These are phyloP conservation scores for Eupithecia exiguata DNA, from an alignment of 2,888 invertebrate genomes.

Conservation along the genomic window DNA sequence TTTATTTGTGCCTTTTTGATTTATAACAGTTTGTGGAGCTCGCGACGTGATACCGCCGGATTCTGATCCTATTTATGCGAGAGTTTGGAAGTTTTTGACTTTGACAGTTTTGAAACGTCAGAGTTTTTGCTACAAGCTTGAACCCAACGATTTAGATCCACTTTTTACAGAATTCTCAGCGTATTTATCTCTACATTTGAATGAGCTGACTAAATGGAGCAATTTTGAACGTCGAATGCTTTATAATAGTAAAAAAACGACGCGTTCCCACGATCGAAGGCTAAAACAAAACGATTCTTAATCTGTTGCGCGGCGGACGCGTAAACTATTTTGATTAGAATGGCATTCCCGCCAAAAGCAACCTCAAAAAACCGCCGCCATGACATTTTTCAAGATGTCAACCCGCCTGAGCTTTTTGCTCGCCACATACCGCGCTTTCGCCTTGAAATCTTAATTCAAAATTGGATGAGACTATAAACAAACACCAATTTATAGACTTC, in stretches of 20 bases:
- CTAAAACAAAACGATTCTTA: slow-evolving; percentile 59
- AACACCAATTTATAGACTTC: slow-evolving; percentile 68
- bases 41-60: slow-evolving; percentile 46
- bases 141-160: slow-evolving; percentile 19
- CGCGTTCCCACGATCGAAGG: slow-evolving; percentile 67
- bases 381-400: slow-evolving; percentile 81
- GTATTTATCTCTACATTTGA: slow-evolving; percentile 30
- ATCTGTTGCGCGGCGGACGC: slow-evolving; percentile 60
- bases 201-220: slow-evolving; percentile 36
- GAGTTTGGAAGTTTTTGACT: slow-evolving; percentile 28
- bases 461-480: slow-evolving; percentile 57
- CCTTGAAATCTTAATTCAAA: slow-evolving; percentile 80
- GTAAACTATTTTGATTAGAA: slow-evolving; percentile 84
- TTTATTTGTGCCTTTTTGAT: slow-evolving; percentile 82
- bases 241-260: slow-evolving; percentile 53
- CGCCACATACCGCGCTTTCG: slow-evolving; percentile 66
- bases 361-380: slow-evolving; percentile 65
- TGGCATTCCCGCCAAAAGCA: slow-evolving; percentile 76
- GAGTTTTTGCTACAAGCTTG: slow-evolving; percentile 26
- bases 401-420: slow-evolving; percentile 71
- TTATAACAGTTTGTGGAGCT: slow-evolving; percentile 72
- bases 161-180: slow-evolving; percentile 20
- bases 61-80: slow-evolving; percentile 38
- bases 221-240: slow-evolving; percentile 33
- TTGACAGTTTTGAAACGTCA: slow-evolving; percentile 35